Evolutionary conservation across 2,113 vertebrate species (phyloP).

Genomic region (Sus scrofa): DNA sequence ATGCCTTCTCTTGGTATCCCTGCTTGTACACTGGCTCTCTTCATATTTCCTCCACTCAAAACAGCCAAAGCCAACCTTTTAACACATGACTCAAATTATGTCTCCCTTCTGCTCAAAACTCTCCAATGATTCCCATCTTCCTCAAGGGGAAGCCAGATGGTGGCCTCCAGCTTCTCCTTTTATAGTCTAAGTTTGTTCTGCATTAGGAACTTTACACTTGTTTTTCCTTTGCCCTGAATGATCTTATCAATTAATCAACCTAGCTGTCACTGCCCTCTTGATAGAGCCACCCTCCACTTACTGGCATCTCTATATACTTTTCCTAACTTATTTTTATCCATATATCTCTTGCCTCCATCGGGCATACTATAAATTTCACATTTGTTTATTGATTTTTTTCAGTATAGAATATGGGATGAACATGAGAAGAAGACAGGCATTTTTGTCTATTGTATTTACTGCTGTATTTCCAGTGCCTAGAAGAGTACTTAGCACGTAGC

Average conservation of each 20-base stretch:
- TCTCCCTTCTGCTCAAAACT: neutral
- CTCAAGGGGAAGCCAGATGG: neutral
- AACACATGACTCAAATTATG: neutral
- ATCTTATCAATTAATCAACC: neutral
- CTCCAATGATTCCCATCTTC: too few species aligned
- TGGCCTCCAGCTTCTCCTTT: neutral
- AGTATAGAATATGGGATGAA: neutral
- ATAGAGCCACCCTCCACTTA: neutral
- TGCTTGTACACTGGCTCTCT: neutral
- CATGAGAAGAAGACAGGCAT: neutral
- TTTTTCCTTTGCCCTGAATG: neutral
- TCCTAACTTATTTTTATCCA: neutral
- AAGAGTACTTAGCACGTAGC: too few species aligned
- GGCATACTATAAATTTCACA: neutral
- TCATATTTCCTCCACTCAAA: neutral
- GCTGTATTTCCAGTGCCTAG: too few species aligned
- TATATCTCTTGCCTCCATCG: neutral
- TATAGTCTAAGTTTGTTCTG: neutral
- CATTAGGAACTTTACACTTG: neutral
- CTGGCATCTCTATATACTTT: neutral
- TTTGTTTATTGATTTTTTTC: neutral
- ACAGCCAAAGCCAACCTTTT: neutral
- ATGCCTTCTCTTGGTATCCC: neutral
- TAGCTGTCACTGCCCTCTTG: neutral
- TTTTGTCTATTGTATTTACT: too few species aligned